Evolutionary conservation across 2,888 invertebrate genomes (phyloP).

Genomic region (Monochamus alternatus): DNA sequence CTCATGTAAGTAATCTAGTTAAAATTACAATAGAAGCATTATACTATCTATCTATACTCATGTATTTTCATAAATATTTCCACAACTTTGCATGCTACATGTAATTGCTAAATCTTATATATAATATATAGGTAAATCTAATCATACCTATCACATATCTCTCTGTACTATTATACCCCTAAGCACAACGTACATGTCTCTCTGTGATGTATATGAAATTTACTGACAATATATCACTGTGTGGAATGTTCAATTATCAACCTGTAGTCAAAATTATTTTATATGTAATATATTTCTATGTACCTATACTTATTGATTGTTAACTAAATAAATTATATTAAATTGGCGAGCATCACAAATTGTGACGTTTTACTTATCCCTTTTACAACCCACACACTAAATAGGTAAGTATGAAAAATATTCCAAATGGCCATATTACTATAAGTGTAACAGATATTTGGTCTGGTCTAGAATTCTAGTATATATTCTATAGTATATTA

Average conservation of each 20-base stretch:
- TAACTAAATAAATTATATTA: conserved; percentile 61
- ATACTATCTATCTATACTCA: conserved; percentile 21
- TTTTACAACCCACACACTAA: background rate
- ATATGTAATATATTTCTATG: conserved; percentile 67
- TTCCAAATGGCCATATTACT: too few relatives aligned
- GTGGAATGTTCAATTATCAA: conserved; percentile 53
- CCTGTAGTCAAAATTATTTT: conserved; percentile 62
- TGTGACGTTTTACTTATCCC: conserved; percentile 18
- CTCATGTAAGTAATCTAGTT: conserved; percentile 55
- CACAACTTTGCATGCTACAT: conserved; percentile 31
- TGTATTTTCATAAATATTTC: conserved; percentile 31
- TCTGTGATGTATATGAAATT: conserved; percentile 65
- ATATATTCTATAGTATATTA: too few relatives aligned
- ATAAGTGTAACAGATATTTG: too few relatives aligned
- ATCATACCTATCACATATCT: conserved; percentile 37
- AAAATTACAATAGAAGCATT: conserved; percentile 18
- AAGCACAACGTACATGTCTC: conserved; percentile 39
- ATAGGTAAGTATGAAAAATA: too few relatives aligned
- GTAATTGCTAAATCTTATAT: conserved; percentile 11
- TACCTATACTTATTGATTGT: conserved; percentile 61
- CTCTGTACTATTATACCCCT: conserved; percentile 19
- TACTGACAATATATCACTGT: conserved; percentile 62
- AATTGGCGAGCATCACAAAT: conserved; percentile 60
- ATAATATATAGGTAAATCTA: background rate
- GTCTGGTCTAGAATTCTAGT: too few relatives aligned